Evolutionary conservation across 53 echinoderm and acorn worm genomes (phyloP).

Genomic region (Zoroaster sp.): DNA sequence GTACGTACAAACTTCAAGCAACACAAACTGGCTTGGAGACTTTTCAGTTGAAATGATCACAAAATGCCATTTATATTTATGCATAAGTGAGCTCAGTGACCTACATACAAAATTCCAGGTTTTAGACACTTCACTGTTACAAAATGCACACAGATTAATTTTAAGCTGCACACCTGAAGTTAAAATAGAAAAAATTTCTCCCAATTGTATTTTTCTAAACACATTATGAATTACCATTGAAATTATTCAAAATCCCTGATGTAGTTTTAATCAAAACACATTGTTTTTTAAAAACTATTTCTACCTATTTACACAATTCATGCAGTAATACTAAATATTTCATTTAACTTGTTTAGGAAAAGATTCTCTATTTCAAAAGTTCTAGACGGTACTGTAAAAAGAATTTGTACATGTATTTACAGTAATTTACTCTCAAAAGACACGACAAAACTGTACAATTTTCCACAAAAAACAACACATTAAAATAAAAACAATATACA

Average conservation of each 20-base stretch:
- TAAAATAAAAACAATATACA: not conserved
- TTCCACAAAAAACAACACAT: not conserved
- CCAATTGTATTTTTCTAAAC: not conserved
- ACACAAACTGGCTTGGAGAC: no score
- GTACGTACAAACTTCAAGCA: no score
- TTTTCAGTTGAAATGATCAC: no score
- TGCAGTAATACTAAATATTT: not conserved
- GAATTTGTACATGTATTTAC: slow-evolving; percentile 22
- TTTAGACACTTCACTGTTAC: not conserved
- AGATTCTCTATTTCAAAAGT: not conserved
- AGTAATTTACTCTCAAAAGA: not conserved
- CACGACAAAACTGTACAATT: slow-evolving; percentile 2
- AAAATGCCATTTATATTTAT: not conserved
- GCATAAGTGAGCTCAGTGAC: not conserved
- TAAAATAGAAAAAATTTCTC: not conserved
- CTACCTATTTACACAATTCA: slow-evolving; percentile 10
- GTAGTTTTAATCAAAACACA: not conserved
- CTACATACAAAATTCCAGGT: not conserved
- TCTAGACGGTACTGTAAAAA: slow-evolving; percentile 10
- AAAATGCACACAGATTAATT: slow-evolving; percentile 30
- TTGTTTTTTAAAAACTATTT: not conserved
- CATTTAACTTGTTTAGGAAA: not conserved
- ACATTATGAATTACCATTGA: not conserved
- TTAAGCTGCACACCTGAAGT: slow-evolving; percentile 11
- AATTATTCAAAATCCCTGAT: slow-evolving; percentile 47